Base-by-base conservation (phyloP, 2,113 vertebrate species). In the Pygoscelis antarcticus region DNA sequence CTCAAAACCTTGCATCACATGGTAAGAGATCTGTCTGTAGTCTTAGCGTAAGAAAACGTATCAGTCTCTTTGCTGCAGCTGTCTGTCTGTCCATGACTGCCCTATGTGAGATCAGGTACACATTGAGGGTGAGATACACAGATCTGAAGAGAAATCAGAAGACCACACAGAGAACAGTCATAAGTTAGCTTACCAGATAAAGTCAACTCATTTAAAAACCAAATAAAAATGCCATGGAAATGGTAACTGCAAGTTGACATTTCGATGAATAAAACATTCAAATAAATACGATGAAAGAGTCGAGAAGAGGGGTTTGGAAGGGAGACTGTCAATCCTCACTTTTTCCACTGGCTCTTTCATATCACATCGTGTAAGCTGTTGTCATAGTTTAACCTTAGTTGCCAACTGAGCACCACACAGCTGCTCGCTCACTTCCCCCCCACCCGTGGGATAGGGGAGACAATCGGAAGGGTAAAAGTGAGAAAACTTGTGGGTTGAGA, bases 31-130 rank as follows among this genome's bases (percentile, higher is more conserved):
- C 36, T 38, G 8, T 60, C 16, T 4, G 0, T 9, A 64, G 12
- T 30, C 20, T 29, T 66, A 42, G 16, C 0, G 0, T 51, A 55
- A 71, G 22, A 66, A 78, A 70, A 68, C 1, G 0, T 47, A 32
- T 75, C 19, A 2, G 8, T 61, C 11, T 55, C 20, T 58, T 68
- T 49, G 25, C 27, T 49, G 69, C 27, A 52, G 26, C 27, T 86
- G 47, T 22, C 47, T 77, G 64, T 36, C 22, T 64, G 38, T 75
- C 66, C 34, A 5, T 40, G 32, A 7, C 15, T 79, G 55, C 44
- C n/a, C 29, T 23, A 1, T 32, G 40, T 25, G 32, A 70, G 27
- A 83, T 79, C 40, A 87, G 38, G 15, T 65, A 38, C 46, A 75
- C 13, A 9, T 1, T 27, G 30, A 64, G 70, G 17, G 49, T 36